Evolutionary conservation across 2,888 invertebrate genomes (phyloP), one percentile per base, ranked within the genome.

Genomic region (Steinernema carpocapsae): DNA sequence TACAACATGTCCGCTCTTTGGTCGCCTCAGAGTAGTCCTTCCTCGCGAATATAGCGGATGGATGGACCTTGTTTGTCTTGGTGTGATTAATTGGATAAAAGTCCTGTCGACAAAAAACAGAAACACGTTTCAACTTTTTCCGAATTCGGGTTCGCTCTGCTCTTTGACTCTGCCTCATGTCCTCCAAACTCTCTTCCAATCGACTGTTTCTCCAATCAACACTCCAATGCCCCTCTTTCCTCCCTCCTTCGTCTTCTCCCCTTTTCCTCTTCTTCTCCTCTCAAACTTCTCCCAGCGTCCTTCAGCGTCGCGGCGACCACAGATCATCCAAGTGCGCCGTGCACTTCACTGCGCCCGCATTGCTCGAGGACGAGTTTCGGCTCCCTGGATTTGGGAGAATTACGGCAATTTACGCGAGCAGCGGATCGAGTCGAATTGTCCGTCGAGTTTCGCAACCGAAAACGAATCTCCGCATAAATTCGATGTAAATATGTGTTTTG

Each of bases 291-390:
- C n/a, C n/a, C 43, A 7, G 43, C 43, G 14, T 43, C 14, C 37
- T 37, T 37, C 37, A 7, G 6, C 48, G 2, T 48, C 17, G n/a
- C n/a, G 26, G 26, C 22, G 26, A 24, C 56, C 56, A 56, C 56
- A 7, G 56, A 56, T 56, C 56, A 22, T 26, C 48, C 19, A 24
- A 56, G 56, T 56, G 56, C 56, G 56, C 56, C 56, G 14, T 51
- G 51, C 51, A 56, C 56, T 56, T 56, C 26, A 22, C 48, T 2
- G 3, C 19, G 6, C 6, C n/a, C 48, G 14, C n/a, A 56, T 56
- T 22, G 56, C 6, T 56, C 56, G 56, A 22, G 56, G 22, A 56
- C 56, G 24, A 56, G 56, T 56, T 56, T 56, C 26, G 22, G 22
- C 22, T 56, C 14, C 14, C 12, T 22, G 24, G 3, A 12, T 6